Evolutionary conservation across 2,888 invertebrate genomes (phyloP).

Genomic region (Calameuta filiformis): DNA sequence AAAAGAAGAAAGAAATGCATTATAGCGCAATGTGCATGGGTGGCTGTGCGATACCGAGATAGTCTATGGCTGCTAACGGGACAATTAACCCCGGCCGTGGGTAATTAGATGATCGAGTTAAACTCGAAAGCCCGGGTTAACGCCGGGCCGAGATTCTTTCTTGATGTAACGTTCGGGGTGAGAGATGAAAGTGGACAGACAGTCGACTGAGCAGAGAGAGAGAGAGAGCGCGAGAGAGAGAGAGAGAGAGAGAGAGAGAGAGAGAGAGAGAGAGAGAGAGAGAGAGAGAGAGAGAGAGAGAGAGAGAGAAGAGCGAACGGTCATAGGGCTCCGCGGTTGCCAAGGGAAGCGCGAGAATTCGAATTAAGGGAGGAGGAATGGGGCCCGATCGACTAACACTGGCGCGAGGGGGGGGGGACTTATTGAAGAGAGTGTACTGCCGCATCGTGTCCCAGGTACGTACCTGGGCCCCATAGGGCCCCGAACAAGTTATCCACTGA

Average conservation of each 20-base stretch:
- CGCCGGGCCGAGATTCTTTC: conserved; percentile 38
- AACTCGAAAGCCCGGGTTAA: conserved; percentile 54
- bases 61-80: conserved; percentile 46
- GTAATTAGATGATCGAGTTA: conserved; percentile 63
- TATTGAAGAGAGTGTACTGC: conserved; percentile 24
- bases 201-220: conserved; percentile 9
- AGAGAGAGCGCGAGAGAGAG: conserved; percentile 9
- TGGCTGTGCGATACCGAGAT: neutral
- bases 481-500: too few species aligned
- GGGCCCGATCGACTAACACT: neutral
- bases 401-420: too few species aligned
- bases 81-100: conserved; percentile 57
- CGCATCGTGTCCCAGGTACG: neutral
- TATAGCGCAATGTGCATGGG: neutral
- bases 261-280: conserved; percentile 7
- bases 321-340: conserved; percentile 12
- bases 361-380: conserved; percentile 9
- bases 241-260: too few species aligned
- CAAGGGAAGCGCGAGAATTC: neutral
- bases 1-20: neutral
- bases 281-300: neutral
- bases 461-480: too few species aligned
- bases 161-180: conserved; percentile 19
- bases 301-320: conserved; percentile 13
- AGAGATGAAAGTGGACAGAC: neutral